A percentile compares a stretch with the other conserved stretches of the same genome.
Conservation (phyloP, 2,113 vertebrate species). For the Megalops atlanticus region DNA sequence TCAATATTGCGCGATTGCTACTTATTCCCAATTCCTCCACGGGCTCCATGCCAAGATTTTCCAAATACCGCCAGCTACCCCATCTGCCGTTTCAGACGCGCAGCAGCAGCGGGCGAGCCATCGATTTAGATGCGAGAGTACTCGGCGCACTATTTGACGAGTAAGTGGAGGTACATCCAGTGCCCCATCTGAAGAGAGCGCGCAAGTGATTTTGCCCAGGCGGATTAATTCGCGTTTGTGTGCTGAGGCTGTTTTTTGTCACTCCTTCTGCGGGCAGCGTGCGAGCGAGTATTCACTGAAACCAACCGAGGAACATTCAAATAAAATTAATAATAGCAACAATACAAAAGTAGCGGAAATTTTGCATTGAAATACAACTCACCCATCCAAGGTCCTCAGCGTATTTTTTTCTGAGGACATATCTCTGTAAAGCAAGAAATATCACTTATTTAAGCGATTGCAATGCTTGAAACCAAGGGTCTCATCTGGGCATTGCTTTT, state of each 20-base stretch:
- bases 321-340: slow-evolving; percentile 54
- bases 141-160: slow-evolving; percentile 62
- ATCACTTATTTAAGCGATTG: slow-evolving; percentile 68
- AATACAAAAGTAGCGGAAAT: background rate
- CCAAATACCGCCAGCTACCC: slow-evolving; percentile 32
- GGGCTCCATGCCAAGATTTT: slow-evolving; percentile 42
- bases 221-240: slow-evolving; percentile 82
- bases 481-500: slow-evolving; percentile 82
- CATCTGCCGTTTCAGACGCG: slow-evolving; percentile 65
- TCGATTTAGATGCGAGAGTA: slow-evolving; percentile 10
- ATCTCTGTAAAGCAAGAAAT: slow-evolving; percentile 56
- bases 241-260: slow-evolving; percentile 84
- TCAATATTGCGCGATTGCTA: too few relatives aligned
- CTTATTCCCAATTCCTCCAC: slow-evolving; percentile 19
- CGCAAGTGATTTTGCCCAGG: slow-evolving; percentile 56
- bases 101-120: slow-evolving; percentile 46
- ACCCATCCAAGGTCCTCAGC: slow-evolving; percentile 40
- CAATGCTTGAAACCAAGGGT: slow-evolving; percentile 82
- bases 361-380: slow-evolving; percentile 12
- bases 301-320: slow-evolving; percentile 61
- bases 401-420: slow-evolving; percentile 63
- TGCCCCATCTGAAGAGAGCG: slow-evolving; percentile 42
- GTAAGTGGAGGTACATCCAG: slow-evolving; percentile 56
- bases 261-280: slow-evolving; percentile 79
- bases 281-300: slow-evolving; percentile 67